These are phyloP conservation scores for Drosophila grimshawi DNA, from an alignment of 1,140 invertebrate genomes.

Conservation along the genomic window DNA sequence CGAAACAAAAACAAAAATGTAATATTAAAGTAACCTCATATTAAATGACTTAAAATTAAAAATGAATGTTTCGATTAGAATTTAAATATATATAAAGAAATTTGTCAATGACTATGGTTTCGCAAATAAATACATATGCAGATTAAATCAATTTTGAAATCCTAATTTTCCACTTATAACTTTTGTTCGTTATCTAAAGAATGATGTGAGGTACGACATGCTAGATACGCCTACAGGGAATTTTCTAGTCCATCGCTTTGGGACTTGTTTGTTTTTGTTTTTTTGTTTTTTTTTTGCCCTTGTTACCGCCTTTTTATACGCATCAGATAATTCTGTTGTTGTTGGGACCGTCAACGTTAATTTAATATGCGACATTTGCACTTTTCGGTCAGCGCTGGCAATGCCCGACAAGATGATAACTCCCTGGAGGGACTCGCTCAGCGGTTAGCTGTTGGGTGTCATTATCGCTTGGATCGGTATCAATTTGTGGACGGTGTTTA, in stretches of 20 bases:
- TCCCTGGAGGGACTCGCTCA: background rate
- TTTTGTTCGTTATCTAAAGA: too few species aligned
- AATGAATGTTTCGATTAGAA: too few species aligned
- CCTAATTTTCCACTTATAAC: too few species aligned
- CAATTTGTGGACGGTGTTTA: conserved; percentile 24
- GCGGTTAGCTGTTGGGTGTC: conserved; percentile 10
- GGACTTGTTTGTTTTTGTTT: too few species aligned
- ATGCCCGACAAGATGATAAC: conserved; percentile 16
- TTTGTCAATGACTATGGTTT: too few species aligned
- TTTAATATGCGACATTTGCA: conserved; percentile 81
- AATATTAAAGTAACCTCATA: background rate
- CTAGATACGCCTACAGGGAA: conserved; percentile 5
- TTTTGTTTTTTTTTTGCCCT: conserved; percentile 4
- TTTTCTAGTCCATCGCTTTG: background rate
- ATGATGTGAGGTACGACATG: too few species aligned
- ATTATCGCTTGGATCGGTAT: conserved; percentile 13
- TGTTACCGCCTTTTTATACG: conserved; percentile 48
- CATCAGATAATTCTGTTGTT: conserved; percentile 55
- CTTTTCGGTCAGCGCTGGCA: conserved; percentile 60
- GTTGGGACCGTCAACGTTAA: conserved; percentile 60
- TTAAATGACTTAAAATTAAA: too few species aligned
- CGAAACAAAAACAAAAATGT: background rate
- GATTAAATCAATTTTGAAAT: too few species aligned
- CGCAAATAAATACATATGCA: too few species aligned
- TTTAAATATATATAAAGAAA: too few species aligned